These are phyloP conservation scores for Chrysomallon squamiferum DNA, from an alignment of 1,140 invertebrate species.

Conservation along the genomic window DNA sequence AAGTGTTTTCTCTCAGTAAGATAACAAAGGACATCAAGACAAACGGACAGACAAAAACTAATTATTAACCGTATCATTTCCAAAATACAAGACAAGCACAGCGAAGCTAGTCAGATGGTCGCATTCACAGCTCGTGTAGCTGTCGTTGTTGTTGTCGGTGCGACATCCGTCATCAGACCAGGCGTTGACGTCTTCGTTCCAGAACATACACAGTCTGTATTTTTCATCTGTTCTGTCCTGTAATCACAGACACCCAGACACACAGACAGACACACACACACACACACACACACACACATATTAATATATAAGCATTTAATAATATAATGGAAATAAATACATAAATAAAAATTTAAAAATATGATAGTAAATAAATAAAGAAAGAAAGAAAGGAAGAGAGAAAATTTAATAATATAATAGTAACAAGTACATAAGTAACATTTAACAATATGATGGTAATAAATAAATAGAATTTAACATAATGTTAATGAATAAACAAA, in stretches of 20 bases:
- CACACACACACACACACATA: background rate
- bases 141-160: conserved; percentile 34
- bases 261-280: background rate
- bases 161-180: conserved; percentile 44
- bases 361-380: too few species aligned
- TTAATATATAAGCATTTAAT: background rate
- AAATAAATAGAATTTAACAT: too few species aligned
- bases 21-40: too few species aligned
- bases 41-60: too few species aligned
- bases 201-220: conserved; percentile 1
- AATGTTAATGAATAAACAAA: too few species aligned
- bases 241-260: background rate
- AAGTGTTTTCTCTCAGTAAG: too few species aligned
- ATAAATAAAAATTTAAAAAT: too few species aligned
- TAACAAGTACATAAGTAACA: too few species aligned
- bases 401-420: too few species aligned
- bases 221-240: background rate
- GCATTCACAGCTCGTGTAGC: conserved; percentile 88
- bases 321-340: background rate
- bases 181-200: conserved; percentile 5
- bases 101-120: conserved; percentile 90
- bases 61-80: conserved; percentile 24
- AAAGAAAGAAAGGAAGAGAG: too few species aligned
- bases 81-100: conserved; percentile 70
- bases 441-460: too few species aligned